These are phyloP conservation scores for Zonitis immaculata DNA, from an alignment of 2,888 invertebrate genomes.

Conservation along the genomic window DNA sequence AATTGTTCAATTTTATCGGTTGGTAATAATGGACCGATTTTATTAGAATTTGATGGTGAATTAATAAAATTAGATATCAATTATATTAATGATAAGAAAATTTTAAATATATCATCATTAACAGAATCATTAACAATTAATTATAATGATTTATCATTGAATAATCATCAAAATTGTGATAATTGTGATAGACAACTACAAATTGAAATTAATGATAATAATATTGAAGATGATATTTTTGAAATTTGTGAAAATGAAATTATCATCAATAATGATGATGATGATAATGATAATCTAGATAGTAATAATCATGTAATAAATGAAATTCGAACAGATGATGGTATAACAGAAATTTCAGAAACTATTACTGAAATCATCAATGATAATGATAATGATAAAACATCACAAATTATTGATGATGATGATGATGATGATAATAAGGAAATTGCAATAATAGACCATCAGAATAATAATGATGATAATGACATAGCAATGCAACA, in stretches of 20 bases:
- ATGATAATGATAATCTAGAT: too few species aligned
- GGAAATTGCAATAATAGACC: too few species aligned
- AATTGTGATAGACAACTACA: neutral
- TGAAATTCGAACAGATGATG: too few species aligned
- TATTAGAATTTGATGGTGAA: constrained; percentile 35
- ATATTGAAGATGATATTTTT: constrained; percentile 1
- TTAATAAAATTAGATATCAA: constrained; percentile 36
- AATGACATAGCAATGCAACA: too few species aligned
- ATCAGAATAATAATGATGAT: too few species aligned
- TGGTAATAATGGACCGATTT: constrained; percentile 26
- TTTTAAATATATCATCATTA: constrained; percentile 35
- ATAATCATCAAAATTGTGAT: neutral
- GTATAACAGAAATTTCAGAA: too few species aligned
- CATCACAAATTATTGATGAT: too few species aligned
- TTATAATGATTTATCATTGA: constrained; percentile 34
- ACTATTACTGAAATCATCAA: too few species aligned
- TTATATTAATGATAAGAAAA: constrained; percentile 33
- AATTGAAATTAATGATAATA: neutral
- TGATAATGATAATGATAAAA: too few species aligned
- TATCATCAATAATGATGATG: neutral
- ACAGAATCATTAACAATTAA: constrained; percentile 32
- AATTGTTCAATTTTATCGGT: constrained; percentile 26
- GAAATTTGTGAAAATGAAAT: constrained; percentile 5
- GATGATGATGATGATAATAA: too few species aligned
- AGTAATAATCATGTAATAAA: too few species aligned